Conservation (phyloP, 2,797 vertebrate genomes). For the Vireo griseus region DNA sequence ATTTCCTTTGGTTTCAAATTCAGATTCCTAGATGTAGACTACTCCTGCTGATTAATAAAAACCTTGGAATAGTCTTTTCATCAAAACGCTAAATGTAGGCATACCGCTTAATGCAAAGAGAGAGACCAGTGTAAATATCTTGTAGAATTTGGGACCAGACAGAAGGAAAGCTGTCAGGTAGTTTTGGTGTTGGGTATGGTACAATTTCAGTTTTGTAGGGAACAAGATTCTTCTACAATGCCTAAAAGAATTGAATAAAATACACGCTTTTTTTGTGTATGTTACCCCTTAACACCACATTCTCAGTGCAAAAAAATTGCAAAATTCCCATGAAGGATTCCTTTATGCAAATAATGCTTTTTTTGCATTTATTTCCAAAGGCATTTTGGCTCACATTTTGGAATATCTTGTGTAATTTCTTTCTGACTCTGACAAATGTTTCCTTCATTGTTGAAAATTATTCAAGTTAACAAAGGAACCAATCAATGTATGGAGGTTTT, state of each 20-base stretch:
- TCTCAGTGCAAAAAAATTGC: not conserved
- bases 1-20: not conserved
- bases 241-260: not conserved
- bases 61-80: not conserved
- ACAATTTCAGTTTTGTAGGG: not conserved
- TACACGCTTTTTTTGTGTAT: not conserved
- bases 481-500: not conserved
- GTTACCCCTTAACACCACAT: not conserved
- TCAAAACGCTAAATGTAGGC: not conserved
- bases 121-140: not conserved
- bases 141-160: not conserved
- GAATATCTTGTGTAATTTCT: not conserved
- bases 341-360: not conserved
- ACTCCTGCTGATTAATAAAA: not conserved
- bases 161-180: not conserved
- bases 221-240: not conserved
- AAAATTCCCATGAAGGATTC: not conserved
- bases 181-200: accelerated
- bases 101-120: accelerated
- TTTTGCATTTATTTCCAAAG: not conserved
- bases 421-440: constrained; percentile 39
- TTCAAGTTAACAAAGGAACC: constrained; percentile 52
- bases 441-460: constrained; percentile 53
- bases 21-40: not conserved
- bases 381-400: not conserved